These are phyloP conservation scores for Gallirallus australis DNA, from an alignment of 2,797 vertebrate species.

Conservation along the genomic window DNA sequence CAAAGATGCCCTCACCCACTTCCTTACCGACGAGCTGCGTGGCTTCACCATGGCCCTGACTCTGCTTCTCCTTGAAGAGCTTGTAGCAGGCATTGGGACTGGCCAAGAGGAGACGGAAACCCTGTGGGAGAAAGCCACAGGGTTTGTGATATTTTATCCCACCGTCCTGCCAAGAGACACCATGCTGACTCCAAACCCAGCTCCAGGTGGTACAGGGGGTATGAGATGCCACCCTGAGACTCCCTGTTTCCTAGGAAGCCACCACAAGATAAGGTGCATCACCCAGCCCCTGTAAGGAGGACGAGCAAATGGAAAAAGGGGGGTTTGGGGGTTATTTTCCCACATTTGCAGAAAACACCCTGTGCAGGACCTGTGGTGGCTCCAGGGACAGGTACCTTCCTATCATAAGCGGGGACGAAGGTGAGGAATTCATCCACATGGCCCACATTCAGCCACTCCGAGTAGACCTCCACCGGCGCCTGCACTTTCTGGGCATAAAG, in stretches of 20 bases:
- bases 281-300: rapidly evolving
- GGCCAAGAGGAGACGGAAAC: constrained; percentile 91
- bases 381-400: constrained; percentile 78
- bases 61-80: constrained; percentile 85
- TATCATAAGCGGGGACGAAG: constrained; percentile 86
- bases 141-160: neutral
- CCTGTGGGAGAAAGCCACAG: constrained; percentile 70
- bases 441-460: constrained; percentile 90
- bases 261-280: neutral
- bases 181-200: neutral
- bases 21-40: constrained; percentile 85
- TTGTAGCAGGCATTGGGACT: constrained; percentile 88
- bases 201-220: neutral
- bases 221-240: rapidly evolving
- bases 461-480: constrained; percentile 88
- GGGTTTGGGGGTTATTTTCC: neutral
- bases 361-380: rapidly evolving
- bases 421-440: constrained; percentile 92
- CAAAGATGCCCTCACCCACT: neutral
- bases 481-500: constrained; percentile 91
- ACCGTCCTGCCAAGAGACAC: rapidly evolving
- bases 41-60: constrained; percentile 83
- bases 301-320: neutral
- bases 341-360: neutral
- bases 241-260: rapidly evolving